These are phyloP conservation scores for Drosophila fulvimacula DNA, from an alignment of 2,888 invertebrate genomes.

Conservation along the genomic window DNA sequence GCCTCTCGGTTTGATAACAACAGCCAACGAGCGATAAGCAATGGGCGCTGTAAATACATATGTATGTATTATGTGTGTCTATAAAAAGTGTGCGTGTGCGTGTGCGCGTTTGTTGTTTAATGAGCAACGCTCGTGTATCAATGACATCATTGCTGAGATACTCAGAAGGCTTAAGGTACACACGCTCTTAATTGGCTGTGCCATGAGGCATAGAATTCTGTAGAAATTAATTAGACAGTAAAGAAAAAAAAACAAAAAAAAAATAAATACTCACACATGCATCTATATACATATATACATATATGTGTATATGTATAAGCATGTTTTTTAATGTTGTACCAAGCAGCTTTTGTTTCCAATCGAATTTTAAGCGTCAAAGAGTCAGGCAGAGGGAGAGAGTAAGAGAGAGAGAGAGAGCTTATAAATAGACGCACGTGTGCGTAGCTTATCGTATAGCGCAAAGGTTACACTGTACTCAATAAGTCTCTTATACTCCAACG, in stretches of 20 bases:
- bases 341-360: slow-evolving; percentile 6
- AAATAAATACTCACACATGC: neutral
- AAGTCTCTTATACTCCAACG: slow-evolving; percentile 11
- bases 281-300: neutral
- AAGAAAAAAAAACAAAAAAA: slow-evolving; percentile 19
- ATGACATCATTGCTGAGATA: slow-evolving; percentile 50
- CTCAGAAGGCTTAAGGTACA: slow-evolving; percentile 42
- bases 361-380: neutral
- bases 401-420: slow-evolving; percentile 3
- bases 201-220: slow-evolving; percentile 35
- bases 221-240: slow-evolving; percentile 50
- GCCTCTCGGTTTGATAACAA: slow-evolving; percentile 45
- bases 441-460: slow-evolving; percentile 47
- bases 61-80: too few species aligned
- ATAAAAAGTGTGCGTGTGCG: neutral
- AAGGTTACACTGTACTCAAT: slow-evolving; percentile 22
- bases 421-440: slow-evolving; percentile 40
- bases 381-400: neutral
- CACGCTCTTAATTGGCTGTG: slow-evolving; percentile 46
- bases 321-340: neutral
- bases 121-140: slow-evolving; percentile 18
- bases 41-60: slow-evolving; percentile 19
- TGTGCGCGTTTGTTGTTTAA: slow-evolving; percentile 9
- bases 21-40: slow-evolving; percentile 48
- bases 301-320: neutral